phyloP scores from a whole-genome alignment of 2,888 invertebrate genomes.

The Coelinius sp. region DNA sequence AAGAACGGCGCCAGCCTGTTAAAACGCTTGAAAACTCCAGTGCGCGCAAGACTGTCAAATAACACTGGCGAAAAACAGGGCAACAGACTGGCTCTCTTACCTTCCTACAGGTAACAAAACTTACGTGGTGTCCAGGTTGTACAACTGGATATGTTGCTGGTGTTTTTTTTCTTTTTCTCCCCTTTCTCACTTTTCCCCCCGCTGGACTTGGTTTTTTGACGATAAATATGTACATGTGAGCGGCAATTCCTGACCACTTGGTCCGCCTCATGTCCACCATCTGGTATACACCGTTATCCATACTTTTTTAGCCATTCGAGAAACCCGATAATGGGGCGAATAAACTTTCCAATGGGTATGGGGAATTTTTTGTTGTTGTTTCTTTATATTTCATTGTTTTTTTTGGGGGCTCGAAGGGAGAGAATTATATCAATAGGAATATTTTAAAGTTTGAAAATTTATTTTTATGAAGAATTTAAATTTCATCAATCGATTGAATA shows the following conservation, averaged over 20 bases:
- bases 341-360: neutral
- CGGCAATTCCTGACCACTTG: slow-evolving; percentile 14
- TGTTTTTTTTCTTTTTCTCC: neutral
- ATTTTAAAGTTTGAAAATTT: too few species aligned
- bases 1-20: slow-evolving; percentile 51
- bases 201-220: neutral
- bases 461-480: too few species aligned
- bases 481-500: too few species aligned
- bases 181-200: neutral
- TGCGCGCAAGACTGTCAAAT: slow-evolving; percentile 51
- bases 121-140: neutral
- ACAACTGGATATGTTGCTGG: neutral
- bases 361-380: neutral
- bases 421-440: too few species aligned
- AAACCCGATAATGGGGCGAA: neutral
- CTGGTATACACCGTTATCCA: slow-evolving; percentile 19
- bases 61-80: slow-evolving; percentile 32
- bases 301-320: slow-evolving; percentile 1
- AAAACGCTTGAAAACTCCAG: slow-evolving; percentile 51
- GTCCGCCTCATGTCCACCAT: slow-evolving; percentile 6
- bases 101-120: neutral
- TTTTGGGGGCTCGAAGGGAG: neutral
- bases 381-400: neutral
- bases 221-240: slow-evolving; percentile 23
- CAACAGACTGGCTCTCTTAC: slow-evolving; percentile 10